phyloP scores from a whole-genome alignment of 2,797 vertebrate genomes.

The Schizopygopsis malacanthus region DNA sequence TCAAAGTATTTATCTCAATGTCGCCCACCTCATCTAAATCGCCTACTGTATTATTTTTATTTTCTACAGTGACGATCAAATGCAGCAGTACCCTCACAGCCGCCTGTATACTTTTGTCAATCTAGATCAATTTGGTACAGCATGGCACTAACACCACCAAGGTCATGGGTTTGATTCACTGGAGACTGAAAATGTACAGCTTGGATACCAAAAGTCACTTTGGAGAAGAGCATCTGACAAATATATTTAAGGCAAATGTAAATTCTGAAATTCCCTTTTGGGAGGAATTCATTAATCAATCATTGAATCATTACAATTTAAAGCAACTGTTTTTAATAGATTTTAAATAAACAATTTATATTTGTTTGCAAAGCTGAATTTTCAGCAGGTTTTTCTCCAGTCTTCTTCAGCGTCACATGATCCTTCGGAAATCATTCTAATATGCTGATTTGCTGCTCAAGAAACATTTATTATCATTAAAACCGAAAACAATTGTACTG shows the following conservation, averaged over 20 bases:
- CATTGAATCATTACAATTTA: background rate
- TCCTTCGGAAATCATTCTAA: background rate
- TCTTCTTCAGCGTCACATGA: background rate
- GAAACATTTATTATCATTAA: no score
- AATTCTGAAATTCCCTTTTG: background rate
- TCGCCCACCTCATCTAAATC: background rate
- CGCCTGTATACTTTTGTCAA: background rate
- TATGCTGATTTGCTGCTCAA: background rate
- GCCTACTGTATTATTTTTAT: background rate
- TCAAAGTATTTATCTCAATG: background rate
- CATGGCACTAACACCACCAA: background rate
- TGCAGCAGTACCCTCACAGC: background rate
- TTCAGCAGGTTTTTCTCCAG: no score
- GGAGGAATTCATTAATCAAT: no score
- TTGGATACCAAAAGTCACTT: background rate
- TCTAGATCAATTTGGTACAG: background rate
- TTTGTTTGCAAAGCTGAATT: background rate
- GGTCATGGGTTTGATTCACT: conserved; percentile 5
- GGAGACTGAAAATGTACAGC: background rate
- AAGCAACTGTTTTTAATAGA: background rate
- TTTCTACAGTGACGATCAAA: background rate
- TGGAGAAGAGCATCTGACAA: background rate
- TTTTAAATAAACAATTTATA: background rate
- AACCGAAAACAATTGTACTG: background rate
- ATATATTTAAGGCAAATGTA: background rate